phyloP scores from a whole-genome alignment of 2,797 vertebrate genomes.

The Graptemys geographica region DNA sequence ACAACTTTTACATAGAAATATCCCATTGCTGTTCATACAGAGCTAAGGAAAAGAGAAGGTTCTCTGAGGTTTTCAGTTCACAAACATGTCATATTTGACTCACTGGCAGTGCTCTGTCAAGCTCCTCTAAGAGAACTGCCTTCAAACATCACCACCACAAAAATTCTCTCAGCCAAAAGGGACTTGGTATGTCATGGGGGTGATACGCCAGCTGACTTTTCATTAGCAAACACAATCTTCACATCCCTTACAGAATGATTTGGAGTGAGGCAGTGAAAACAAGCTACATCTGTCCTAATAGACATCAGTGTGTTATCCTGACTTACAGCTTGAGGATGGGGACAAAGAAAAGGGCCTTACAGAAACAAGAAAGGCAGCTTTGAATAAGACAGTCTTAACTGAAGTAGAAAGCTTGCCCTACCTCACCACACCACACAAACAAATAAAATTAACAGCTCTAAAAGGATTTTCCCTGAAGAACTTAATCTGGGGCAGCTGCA shows the following conservation, averaged over 20 bases:
- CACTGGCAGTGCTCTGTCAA: background rate
- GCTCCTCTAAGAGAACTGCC: background rate
- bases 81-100: background rate
- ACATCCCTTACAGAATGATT: background rate
- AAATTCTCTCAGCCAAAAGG: background rate
- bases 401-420: background rate
- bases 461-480: background rate
- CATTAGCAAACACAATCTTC: background rate
- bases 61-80: background rate
- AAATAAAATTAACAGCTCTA: background rate
- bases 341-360: background rate
- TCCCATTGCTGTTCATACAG: background rate
- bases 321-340: background rate
- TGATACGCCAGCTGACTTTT: background rate
- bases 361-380: rapidly evolving
- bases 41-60: background rate
- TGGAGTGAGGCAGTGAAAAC: constrained; percentile 5
- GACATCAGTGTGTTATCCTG: constrained; percentile 10
- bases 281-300: background rate
- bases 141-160: background rate
- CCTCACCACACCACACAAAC: background rate
- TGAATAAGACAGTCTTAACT: background rate
- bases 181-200: background rate
- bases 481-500: background rate
- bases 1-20: background rate